Evolutionary conservation across 1,140 invertebrate genomes (phyloP), one percentile per base, ranked within the genome.

Genomic region (Brachionus koreanus): DNA sequence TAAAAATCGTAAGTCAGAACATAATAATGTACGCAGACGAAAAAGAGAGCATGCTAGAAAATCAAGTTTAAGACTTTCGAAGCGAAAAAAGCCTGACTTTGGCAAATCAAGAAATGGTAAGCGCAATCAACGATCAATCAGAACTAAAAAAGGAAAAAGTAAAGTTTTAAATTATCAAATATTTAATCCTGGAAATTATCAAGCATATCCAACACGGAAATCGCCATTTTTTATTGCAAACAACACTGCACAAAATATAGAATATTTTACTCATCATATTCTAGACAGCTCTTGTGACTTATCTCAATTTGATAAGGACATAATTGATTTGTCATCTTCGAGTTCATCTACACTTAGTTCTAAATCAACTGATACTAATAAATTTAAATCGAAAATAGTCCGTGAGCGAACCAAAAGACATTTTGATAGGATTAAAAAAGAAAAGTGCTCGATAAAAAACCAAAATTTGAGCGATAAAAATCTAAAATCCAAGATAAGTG

Each of bases 201-300:
- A 74, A 46, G 23, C 37, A 12, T 74, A 74, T 10, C 42, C 37
- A 10, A 74, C 69, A 10, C 16, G 43, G 10, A 74, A 74, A 29
- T 74, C 37, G 19, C 69, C 69, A n/a, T 74, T 74, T 46, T 74
- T 46, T 46, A 33, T 74, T 13, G 25, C 69, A 46, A 43, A 74
- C 13, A 74, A 74, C 19, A 74, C 69, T 23, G 69, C 69, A 46
- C 69, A 74, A 46, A 74, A 74, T 49, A 49, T 46, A 13, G 69
- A 74, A 74, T 74, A 74, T 29, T 74, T 74, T 29, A 46, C 39
- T 42, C 43, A 74, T 46, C 39, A 74, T 12, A 74, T 74, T 46
- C 25, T 74, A 19, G 69, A 74, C 12, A 74, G 39, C 13, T 74
- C 69, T 9, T 42, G 12, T 74, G 69, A 74, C 23, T 5, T 74